These are phyloP conservation scores for Cheumatopsyche charites DNA, from an alignment of 1,140 invertebrate genomes.

Conservation along the genomic window DNA sequence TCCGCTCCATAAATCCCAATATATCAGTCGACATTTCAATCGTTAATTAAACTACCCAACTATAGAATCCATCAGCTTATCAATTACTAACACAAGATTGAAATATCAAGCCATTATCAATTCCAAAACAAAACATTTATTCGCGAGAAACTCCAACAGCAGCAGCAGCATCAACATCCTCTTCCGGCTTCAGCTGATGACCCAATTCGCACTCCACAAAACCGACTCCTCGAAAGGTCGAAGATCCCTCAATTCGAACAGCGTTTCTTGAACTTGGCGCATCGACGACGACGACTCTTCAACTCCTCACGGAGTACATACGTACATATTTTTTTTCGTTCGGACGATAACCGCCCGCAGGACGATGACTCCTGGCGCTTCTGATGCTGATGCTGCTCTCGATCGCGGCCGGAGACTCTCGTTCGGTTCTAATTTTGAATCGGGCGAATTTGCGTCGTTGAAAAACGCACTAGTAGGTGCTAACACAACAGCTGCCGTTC, in stretches of 20 bases:
- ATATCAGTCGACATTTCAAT: too few relatives aligned
- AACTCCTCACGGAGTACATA: too few relatives aligned
- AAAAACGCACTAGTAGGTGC: constrained; percentile 15
- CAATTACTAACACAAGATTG: too few relatives aligned
- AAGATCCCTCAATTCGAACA: not conserved
- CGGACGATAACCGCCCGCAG: constrained; percentile 11
- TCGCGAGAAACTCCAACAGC: too few relatives aligned
- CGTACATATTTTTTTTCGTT: not conserved
- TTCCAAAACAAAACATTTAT: too few relatives aligned
- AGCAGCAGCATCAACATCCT: too few relatives aligned
- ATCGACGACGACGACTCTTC: not conserved
- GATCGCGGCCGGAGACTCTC: not conserved
- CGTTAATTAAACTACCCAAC: too few relatives aligned
- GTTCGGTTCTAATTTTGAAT: constrained; percentile 14
- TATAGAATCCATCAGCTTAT: too few relatives aligned
- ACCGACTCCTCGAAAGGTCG: too few relatives aligned
- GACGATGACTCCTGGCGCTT: constrained; percentile 14
- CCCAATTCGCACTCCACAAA: not conserved
- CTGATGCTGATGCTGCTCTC: too few relatives aligned
- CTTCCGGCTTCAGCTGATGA: not conserved
- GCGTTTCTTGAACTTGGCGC: constrained; percentile 23
- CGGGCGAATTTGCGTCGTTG: constrained; percentile 24
- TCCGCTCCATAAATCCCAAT: too few relatives aligned
- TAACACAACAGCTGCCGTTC: constrained; percentile 28
- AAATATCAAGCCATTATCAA: too few relatives aligned